Evolutionary conservation across 2,888 invertebrate genomes (phyloP), one percentile per base, ranked within the genome.

Genomic region (Caenorhabditis becei): DNA sequence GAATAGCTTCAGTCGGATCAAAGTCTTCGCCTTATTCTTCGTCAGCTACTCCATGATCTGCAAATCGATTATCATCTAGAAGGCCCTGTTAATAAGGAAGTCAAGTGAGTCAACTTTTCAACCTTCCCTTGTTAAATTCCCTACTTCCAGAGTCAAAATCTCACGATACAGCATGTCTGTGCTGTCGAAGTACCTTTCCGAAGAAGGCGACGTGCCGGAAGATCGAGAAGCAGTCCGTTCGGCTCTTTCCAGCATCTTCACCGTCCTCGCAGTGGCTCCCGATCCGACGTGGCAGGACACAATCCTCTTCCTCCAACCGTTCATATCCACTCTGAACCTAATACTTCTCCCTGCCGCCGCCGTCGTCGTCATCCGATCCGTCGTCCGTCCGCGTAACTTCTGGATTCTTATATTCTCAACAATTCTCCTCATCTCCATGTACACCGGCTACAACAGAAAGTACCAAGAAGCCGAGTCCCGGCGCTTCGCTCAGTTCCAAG

Each of bases 401-500:
- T 80, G 71, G 71, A 71, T 71, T 32, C 49, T 80, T 4, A 32
- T 77, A 7, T 28, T 80, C 18, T 71, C 75, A 3, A 67, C 66
- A 2, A 49, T 77, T 47, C 35, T 80, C 7, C 3, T 77, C 0
- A n/a, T 77, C 23, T 80, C 80, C 4, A 67, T 80, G 59, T 80
- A 77, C 32, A 41, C 66, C 41, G 67, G 56, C 2, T 80, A 80
- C 49, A 80, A 62, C 18, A 59, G 28, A 51, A 80, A 80, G 47
- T 80, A 80, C 35, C 75, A 80, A 26, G 80, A 80, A 67, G 75
- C 71, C 2, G 80, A 80, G 54, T 32, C 80, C 7, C 37, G 51
- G 20, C 37, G 61, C 28, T 67, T 80, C 26, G 80, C 75, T 0
- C 66, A 71, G 35, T 54, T 67, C 35, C 75, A 71, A 51, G 51